Evolutionary conservation across 2,113 vertebrate genomes (phyloP).

Genomic region (Barnardius zonarius): DNA sequence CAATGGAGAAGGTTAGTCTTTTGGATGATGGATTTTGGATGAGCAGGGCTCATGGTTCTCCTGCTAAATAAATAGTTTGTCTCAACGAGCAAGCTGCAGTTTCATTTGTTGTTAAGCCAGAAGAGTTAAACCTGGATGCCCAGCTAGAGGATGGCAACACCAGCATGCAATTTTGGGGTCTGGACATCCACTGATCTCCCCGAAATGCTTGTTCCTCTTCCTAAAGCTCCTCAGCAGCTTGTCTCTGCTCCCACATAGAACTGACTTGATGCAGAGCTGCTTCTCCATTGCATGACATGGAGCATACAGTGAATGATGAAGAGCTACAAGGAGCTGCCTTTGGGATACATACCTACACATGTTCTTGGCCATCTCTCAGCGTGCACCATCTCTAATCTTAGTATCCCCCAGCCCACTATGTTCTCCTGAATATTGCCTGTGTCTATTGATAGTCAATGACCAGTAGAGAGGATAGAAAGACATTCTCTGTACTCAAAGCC

Average conservation of each 20-base stretch:
- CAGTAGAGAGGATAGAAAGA: not conserved
- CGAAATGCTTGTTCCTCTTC: not conserved
- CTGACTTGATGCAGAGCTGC: not conserved
- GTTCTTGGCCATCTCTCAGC: not conserved
- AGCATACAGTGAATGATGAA: not conserved
- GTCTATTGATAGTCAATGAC: not conserved
- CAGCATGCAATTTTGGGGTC: not conserved
- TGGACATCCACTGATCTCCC: not conserved
- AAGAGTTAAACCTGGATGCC: not conserved
- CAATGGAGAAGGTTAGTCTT: not conserved
- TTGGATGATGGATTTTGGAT: fast-evolving
- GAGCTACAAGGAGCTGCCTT: not conserved
- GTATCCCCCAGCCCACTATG: not conserved
- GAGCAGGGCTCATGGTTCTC: not conserved
- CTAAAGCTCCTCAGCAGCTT: not conserved
- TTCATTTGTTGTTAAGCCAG: not conserved
- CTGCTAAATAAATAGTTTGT: not conserved
- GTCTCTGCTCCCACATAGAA: not conserved
- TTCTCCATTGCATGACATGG: not conserved
- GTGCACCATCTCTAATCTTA: not conserved
- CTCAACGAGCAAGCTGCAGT: not conserved
- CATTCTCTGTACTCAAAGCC: not conserved
- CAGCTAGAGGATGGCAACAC: not conserved
- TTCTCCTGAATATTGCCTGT: not conserved
- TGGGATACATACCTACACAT: not conserved